Percentiles rank a stretch among this genome's conserved stretches.
These are phyloP conservation scores for Babylonia areolata DNA, from an alignment of 1,140 invertebrate species.

Conservation along the genomic window DNA sequence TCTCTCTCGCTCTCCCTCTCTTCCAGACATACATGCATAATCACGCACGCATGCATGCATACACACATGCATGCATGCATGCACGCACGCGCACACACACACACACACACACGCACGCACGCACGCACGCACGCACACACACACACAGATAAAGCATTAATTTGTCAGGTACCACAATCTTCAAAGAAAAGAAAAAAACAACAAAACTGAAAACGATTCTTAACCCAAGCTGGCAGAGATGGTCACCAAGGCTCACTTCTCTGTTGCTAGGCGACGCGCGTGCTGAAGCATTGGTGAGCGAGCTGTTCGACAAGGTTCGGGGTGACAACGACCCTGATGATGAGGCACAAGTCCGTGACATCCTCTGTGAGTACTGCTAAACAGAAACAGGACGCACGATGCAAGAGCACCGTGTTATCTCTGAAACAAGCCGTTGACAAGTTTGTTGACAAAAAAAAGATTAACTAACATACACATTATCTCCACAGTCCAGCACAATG, in stretches of 20 bases:
- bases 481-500: no score
- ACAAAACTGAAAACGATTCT: no score
- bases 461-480: no score
- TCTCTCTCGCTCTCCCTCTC: not conserved
- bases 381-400: no score
- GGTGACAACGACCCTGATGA: slow-evolving; percentile 18
- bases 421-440: no score
- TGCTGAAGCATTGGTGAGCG: slow-evolving; percentile 2
- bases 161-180: no score
- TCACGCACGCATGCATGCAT: slow-evolving; percentile 45
- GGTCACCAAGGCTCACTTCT: not conserved
- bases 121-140: slow-evolving; percentile 44
- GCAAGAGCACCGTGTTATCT: no score
- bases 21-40: slow-evolving; percentile 33
- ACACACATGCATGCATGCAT: slow-evolving; percentile 49
- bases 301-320: slow-evolving; percentile 20
- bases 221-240: no score
- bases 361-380: slow-evolving; percentile 16
- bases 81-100: slow-evolving; percentile 48
- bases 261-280: slow-evolving; percentile 41
- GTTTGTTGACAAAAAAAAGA: no score
- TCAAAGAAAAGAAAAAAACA: slow-evolving; percentile 31
- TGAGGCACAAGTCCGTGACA: slow-evolving; percentile 27
- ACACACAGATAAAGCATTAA: no score
- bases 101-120: slow-evolving; percentile 48